A percentile compares a stretch with the other conserved stretches of the same genome.
Evolutionary conservation across 2,888 invertebrate species (phyloP).

Genomic region (Athetis lepigone): DNA sequence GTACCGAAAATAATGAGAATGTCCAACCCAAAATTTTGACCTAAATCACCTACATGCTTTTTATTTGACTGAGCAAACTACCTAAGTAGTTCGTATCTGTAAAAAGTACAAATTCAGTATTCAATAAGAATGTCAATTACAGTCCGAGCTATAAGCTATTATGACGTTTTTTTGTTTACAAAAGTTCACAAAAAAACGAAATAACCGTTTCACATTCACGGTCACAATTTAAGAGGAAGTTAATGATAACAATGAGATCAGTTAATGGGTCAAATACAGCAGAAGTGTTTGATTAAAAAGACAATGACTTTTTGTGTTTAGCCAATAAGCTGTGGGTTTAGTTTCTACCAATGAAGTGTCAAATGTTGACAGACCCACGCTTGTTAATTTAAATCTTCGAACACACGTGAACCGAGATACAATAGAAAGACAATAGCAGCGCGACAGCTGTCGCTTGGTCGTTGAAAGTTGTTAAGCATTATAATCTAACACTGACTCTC

Average conservation of each 20-base stretch:
- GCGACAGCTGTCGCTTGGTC: no score
- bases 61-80: background rate
- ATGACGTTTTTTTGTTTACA: conserved; percentile 36
- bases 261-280: conserved; percentile 42
- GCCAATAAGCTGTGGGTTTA: background rate
- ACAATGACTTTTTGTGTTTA: conserved; percentile 11
- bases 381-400: no score
- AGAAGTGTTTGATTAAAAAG: conserved; percentile 23
- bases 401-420: no score
- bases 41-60: background rate
- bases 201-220: conserved; percentile 37
- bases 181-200: conserved; percentile 29
- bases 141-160: conserved; percentile 9
- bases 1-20: conserved; percentile 6
- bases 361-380: background rate
- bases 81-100: background rate
- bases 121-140: conserved; percentile 39
- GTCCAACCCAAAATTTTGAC: background rate
- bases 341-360: background rate
- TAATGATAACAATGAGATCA: conserved; percentile 43
- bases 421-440: no score
- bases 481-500: no score
- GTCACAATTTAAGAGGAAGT: conserved; percentile 48
- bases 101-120: background rate
- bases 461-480: no score